Base-by-base conservation (phyloP, 2,888 invertebrate species). In the Drosophila merina region DNA sequence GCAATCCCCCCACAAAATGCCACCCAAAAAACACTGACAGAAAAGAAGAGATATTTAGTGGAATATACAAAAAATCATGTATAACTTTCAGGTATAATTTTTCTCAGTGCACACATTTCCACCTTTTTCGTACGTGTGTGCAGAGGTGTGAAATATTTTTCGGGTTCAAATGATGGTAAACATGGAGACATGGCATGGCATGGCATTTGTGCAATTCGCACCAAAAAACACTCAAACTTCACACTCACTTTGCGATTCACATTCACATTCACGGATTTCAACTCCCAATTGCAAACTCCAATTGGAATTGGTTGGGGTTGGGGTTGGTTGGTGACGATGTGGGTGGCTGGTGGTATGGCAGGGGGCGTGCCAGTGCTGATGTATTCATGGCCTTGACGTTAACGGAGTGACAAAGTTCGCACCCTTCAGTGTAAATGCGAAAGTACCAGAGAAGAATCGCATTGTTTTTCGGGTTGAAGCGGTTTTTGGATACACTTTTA, bases 321-420 rank as follows among this genome's bases (percentile, higher is more conserved):
- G 45, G 45, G 4, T 14, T n/a, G 14, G 6, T 10, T 20, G 20
- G 20, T 20, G 20, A 20, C 20, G 20, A 20, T 14, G 14, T n/a
- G 14, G 42, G 8, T 5, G 28, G 28, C n/a, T 28, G 2, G n/a
- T n/a, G 45, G 45, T 14, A 25, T n/a, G 26, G 36, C 20, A 25
- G 60, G 60, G 9, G 30, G 42, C 14, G 47, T 44, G 48, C 48
- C 36, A 49, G 36, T 36, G 52, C 76, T 80, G 87, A 81, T 86
- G 73, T 79, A 80, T 84, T 81, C 88, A 83, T 86, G 81, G 81
- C 85, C 86, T 82, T 76, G 85, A 75, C 85, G 84, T 72, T 83
- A 88, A 88, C 84, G 76, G 84, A 88, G 85, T 86, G 85, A 88
- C 88, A 84, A 88, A 86, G 86, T 86, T 86, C 86, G 88, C 85